Base-by-base conservation (phyloP, 2,888 invertebrate species). In the Drosophila paramelanica region DNA sequence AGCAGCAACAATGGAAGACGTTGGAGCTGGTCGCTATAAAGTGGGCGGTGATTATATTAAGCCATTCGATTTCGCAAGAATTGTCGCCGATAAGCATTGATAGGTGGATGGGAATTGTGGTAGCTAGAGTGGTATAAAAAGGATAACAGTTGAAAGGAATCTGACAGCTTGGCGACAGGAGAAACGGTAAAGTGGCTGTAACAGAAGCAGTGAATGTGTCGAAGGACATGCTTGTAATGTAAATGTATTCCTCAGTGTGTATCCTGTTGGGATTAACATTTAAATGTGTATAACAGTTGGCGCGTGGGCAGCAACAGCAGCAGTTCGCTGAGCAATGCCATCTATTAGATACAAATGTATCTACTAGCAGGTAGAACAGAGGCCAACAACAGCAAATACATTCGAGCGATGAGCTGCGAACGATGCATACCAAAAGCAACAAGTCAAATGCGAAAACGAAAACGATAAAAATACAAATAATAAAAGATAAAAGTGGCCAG, bases 201-300 rank as follows among this genome's bases (percentile, higher is more conserved):
- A 36, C 41, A 42, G 41, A 17, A 47, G 25, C 17, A 27, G 10
- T 27, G 14, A 59, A 74, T 59, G 66, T 59, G 70, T 17, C 17
- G 52, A 53, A 45, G 14, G 41, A 38, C 41, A 13, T 10, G 53
- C 31, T n/a, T n/a, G 20, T 41, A 31, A 52, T 31, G 41, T 46
- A 33, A 52, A 52, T 53, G 41, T 7, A 41, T 42, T 42, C 47
- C 23, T 38, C 8, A 42, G 50, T 72, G 52, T 64, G 60, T 61
- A 53, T 73, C 56, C 76, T 53, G 62, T 45, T 66, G 53, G 41
- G 67, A 86, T 80, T 86, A 80, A 56, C 83, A 83, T 83, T 82
- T 79, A 83, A 81, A 83, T 83, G 77, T 66, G 84, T 79, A 83
- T 70, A 83, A 73, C 74, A 86, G 67, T 74, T 71, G 67, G 7